Conservation (phyloP, 2,888 invertebrate genomes). For the Sphaerophoria rueppellii region DNA sequence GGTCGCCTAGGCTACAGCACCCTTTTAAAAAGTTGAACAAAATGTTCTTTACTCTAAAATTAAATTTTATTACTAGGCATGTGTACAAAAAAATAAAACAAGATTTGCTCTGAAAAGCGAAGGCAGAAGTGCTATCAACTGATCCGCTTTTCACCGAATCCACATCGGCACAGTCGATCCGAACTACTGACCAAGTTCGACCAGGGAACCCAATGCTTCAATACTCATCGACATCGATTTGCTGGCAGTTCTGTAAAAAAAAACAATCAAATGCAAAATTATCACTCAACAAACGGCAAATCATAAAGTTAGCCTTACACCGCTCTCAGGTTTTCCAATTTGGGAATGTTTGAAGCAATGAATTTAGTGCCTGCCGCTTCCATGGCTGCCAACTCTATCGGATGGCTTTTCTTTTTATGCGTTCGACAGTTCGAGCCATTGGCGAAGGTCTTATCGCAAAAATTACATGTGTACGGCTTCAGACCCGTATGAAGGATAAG, state of each 20-base stretch:
- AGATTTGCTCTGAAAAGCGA: no score
- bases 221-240: not conserved
- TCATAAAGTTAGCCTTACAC: slow-evolving; percentile 75
- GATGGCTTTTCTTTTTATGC: slow-evolving; percentile 81
- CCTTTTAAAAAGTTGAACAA: no score
- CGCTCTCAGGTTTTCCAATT: slow-evolving; percentile 79
- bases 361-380: slow-evolving; percentile 78
- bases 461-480: slow-evolving; percentile 78
- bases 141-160: slow-evolving; percentile 25
- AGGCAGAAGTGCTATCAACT: not conserved
- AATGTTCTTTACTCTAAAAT: no score
- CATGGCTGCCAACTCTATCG: slow-evolving; percentile 79
- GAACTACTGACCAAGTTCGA: slow-evolving; percentile 30
- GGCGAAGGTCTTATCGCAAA: slow-evolving; percentile 80
- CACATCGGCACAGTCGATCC: slow-evolving; percentile 36
- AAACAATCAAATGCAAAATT: no score
- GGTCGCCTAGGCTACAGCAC: no score
- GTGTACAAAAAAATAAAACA: no score
- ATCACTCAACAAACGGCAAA: not conserved
- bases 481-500: slow-evolving; percentile 21
- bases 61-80: no score
- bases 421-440: slow-evolving; percentile 81
- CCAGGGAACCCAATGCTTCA: not conserved
- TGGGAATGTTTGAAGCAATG: slow-evolving; percentile 78
- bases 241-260: slow-evolving; percentile 1